Evolutionary conservation across 2,797 vertebrate species (phyloP).

Genomic region (Phoebastria nigripes): DNA sequence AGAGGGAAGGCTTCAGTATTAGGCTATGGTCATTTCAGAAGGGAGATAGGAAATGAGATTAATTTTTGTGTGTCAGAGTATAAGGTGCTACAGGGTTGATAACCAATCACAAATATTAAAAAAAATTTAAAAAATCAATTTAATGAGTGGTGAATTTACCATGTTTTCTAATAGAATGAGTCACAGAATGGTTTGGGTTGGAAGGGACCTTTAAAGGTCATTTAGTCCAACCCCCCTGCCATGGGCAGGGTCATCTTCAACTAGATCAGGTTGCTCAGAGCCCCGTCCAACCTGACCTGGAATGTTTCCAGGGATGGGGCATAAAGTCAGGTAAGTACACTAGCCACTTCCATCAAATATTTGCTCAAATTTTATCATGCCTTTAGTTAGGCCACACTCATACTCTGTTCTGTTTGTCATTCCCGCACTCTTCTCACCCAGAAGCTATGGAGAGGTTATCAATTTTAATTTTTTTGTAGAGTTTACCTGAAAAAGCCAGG

Average conservation of each 20-base stretch:
- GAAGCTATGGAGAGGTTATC: neutral
- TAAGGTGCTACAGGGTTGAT: neutral
- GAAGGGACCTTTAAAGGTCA: neutral
- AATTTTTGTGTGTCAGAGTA: neutral
- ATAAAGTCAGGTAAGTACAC: neutral
- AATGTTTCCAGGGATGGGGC: neutral
- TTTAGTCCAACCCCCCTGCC: neutral
- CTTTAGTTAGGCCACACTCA: neutral
- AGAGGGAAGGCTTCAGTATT: neutral
- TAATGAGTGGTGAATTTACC: neutral
- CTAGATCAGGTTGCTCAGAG: neutral
- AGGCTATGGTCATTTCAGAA: neutral
- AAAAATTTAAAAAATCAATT: neutral
- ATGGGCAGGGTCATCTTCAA: neutral
- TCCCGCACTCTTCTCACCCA: neutral
- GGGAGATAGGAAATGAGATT: neutral
- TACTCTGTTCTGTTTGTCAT: neutral
- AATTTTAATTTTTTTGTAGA: neutral
- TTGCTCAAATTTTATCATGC: neutral
- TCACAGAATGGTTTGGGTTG: neutral
- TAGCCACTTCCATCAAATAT: neutral
- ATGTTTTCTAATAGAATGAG: neutral
- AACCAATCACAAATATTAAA: neutral
- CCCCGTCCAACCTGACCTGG: accelerated
- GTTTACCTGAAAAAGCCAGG: neutral